phyloP scores from a whole-genome alignment of 2,888 invertebrate species.

The Stegophylla sp. region DNA sequence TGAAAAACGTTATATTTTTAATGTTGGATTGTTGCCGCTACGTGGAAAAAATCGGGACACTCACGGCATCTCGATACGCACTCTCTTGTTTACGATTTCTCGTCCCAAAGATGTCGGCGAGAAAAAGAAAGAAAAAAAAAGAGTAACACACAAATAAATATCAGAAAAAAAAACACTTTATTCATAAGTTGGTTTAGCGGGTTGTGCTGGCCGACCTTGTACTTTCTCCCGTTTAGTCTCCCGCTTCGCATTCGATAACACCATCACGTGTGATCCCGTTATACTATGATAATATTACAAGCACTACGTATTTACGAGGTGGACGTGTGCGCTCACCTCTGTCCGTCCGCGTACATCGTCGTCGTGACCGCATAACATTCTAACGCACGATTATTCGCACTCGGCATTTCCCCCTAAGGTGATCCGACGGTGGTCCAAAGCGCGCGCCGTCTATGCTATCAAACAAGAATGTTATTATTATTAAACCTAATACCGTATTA shows the following conservation, averaged over 20 bases:
- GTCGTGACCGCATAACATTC: conserved; percentile 35
- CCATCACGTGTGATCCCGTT: conserved; percentile 35
- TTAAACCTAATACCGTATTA: not conserved
- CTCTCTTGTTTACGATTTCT: not conserved
- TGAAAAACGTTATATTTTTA: too few species aligned
- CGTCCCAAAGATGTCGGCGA: not conserved
- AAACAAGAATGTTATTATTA: too few species aligned
- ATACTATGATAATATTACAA: not conserved
- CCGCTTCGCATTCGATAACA: conserved; percentile 23
- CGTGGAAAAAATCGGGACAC: not conserved
- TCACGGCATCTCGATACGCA: not conserved
- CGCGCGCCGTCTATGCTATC: too few species aligned
- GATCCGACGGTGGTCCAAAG: not conserved
- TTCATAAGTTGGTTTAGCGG: not conserved
- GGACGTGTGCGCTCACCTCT: not conserved
- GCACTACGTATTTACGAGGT: too few species aligned
- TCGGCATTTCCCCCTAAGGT: conserved; percentile 12
- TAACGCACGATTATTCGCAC: conserved; percentile 31
- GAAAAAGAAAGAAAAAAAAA: not conserved
- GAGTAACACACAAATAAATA: not conserved
- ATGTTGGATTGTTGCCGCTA: too few species aligned
- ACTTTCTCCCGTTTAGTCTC: conserved; percentile 41
- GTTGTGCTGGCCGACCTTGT: conserved; percentile 35
- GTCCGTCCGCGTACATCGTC: not conserved
- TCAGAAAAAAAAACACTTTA: not conserved